Base-by-base conservation (phyloP, 2,797 vertebrate genomes). In the Balearica regulorum region DNA sequence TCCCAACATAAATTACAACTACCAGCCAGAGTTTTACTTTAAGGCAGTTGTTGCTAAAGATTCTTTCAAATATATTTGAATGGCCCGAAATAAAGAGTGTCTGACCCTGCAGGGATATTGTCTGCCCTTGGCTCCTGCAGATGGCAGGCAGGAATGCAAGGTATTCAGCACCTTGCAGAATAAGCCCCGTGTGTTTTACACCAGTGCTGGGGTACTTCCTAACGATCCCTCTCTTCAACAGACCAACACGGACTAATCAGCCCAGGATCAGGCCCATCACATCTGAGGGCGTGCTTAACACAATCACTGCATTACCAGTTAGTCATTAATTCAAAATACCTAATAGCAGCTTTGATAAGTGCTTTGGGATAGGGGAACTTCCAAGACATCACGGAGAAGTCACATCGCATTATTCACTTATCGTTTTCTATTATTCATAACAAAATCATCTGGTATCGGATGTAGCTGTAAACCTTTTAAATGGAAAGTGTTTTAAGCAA, bases 1-100 rank as follows among this genome's bases (percentile, higher is more conserved):
- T 46, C 72, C 90, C 48, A 77, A 87, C 57, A 73, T 61, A 94
- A 94, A 90, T 85, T 83, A 76, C 83, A 91, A 93, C 89, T 76
- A 95, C 90, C 41, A 62, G 72, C 70, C 53, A 61, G 48, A 61
- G 48, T 71, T 79, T 78, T 69, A 87, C 71, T 89, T 75, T 14
- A 76, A 76, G 89, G 64, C 28, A 82, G 43, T 43, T 79, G 10
- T 80, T 87, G 46, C 83, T 64, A 62, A 85, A 53, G 55, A 61
- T 28, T 64, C 57, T 71, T 88, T 77, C 22, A 64, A 60, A 18
- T 46, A 46, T 39, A 54, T n/a, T 80, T 66, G 65, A 91, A 55
- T 8, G 10, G 39, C 33, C 16, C 1, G 1, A 43, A 49, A 28
- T 9, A 51, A 13, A 28, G 9, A 46, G n/a, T 2, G 17, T 2